Percentiles rank a stretch among this genome's conserved stretches.
Conservation (phyloP, 2,113 vertebrate species). For the Probosciger aterrimus region DNA sequence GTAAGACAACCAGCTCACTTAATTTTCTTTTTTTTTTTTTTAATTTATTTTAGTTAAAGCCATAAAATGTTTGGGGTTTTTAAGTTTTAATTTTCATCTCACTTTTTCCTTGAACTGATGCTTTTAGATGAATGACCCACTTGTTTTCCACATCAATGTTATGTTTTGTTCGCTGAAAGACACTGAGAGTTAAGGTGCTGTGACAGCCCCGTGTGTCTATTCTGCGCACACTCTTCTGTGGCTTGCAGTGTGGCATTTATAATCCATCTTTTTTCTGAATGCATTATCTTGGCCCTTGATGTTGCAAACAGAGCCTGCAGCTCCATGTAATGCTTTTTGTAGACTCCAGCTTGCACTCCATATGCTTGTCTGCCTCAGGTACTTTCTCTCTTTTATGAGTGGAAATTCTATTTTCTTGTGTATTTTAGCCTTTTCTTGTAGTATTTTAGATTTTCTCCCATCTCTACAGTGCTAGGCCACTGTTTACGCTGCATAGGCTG, state of each 20-base stretch:
- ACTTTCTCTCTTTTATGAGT: neutral
- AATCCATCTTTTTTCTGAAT: neutral
- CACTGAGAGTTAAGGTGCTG: neutral
- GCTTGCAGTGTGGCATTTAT: neutral
- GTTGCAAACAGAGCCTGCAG: slow-evolving; percentile 21
- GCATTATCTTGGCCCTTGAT: neutral
- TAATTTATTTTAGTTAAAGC: neutral
- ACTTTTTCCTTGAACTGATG: neutral
- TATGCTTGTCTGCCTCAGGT: slow-evolving; percentile 24
- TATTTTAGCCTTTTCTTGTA: neutral
- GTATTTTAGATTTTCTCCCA: neutral
- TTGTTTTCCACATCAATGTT: neutral
- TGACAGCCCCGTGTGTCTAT: neutral
- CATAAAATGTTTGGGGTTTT: neutral
- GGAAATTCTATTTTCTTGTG: neutral
- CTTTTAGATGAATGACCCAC: neutral
- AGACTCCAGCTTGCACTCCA: slow-evolving; percentile 14
- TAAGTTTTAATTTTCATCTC: neutral
- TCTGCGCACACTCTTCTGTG: neutral
- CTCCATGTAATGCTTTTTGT: slow-evolving; percentile 9
- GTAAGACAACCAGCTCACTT: neutral
- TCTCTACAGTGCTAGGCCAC: neutral
- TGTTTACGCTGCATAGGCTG: neutral
- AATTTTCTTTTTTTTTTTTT: neutral
- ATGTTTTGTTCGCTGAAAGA: neutral